Evolutionary conservation across 2,113 vertebrate species (phyloP), one percentile per base, ranked within the genome.

Genomic region (Ceyx cyanopectus): DNA sequence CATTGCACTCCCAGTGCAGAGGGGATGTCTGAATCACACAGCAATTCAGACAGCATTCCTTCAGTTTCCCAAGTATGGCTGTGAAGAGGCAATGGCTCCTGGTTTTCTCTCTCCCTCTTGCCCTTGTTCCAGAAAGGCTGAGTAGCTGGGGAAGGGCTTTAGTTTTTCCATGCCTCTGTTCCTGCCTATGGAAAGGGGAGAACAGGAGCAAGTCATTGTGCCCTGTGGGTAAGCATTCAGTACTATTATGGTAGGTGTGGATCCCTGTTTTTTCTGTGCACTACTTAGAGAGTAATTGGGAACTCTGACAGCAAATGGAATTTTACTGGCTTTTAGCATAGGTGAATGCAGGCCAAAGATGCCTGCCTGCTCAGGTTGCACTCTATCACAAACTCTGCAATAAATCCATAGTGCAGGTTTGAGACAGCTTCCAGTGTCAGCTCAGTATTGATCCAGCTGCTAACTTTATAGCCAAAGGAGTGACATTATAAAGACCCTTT

Each of bases 401-500:
- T 77, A 93, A 94, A 87, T 88, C 87, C 61, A 81, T 81, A 65
- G 66, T 29, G 77, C 60, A 81, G 70, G 43, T 75, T 81, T 84
- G 23, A 93, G 66, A 32, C 56, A 23, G 70, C 61, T 88, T 66
- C 84, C 46, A 22, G 0, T 56, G 76, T 88, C 50, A 60, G 50
- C 34, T 93, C 56, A 19, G 56, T 88, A 91, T 90, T 67, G 91
- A 93, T 94, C 77, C 45, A 29, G 27, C 84, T 90, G 79, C 27
- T 91, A 60, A 69, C 40, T 61, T 85, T 45, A 54, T 30, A 69
- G 81, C 67, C 40, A 45, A 60, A 85, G 54, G 54, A 88, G 20
- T 65, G 76, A 65, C 70, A 51, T 34, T 81, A 23, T 54, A 22
- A 74, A 56, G 75, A 91, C n/a, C 14, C 6, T 60, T 48, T 76